Conservation (phyloP, 2,888 invertebrate species). For the Andrena camellia region DNA sequence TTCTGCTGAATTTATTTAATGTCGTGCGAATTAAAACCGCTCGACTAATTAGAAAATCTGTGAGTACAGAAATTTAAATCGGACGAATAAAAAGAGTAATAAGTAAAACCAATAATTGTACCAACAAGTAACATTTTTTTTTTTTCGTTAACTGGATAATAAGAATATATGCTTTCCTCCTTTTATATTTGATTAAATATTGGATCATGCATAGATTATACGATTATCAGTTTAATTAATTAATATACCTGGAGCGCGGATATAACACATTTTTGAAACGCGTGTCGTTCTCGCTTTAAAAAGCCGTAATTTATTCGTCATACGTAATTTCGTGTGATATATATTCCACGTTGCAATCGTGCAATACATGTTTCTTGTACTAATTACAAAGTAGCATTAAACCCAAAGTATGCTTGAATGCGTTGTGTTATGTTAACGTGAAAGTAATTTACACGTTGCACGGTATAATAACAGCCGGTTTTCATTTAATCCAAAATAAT, state of each 20-base stretch:
- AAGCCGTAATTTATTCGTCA: not conserved
- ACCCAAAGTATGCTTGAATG: not conserved
- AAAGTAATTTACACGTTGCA: constrained; percentile 4
- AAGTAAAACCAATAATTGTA: not conserved
- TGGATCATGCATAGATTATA: not conserved
- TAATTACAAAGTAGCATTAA: not conserved
- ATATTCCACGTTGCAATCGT: not conserved
- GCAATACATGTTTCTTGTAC: not conserved
- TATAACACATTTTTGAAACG: not conserved
- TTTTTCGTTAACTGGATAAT: not conserved
- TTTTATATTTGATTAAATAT: not conserved
- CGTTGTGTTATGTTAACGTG: not conserved
- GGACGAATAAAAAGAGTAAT: not conserved
- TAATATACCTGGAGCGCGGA: not conserved
- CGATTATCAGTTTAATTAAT: not conserved
- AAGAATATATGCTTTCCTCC: not conserved
- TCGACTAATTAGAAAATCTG: not conserved
- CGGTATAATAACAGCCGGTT: not conserved
- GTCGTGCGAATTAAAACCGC: not conserved
- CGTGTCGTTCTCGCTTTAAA: not conserved
- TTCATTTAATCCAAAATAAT: constrained; percentile 1
- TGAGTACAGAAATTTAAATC: not conserved
- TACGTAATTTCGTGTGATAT: not conserved
- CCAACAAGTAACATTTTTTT: not conserved
- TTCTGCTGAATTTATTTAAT: not conserved